phyloP scores from a whole-genome alignment of 2,888 invertebrate genomes.

The Idaea aversata region DNA sequence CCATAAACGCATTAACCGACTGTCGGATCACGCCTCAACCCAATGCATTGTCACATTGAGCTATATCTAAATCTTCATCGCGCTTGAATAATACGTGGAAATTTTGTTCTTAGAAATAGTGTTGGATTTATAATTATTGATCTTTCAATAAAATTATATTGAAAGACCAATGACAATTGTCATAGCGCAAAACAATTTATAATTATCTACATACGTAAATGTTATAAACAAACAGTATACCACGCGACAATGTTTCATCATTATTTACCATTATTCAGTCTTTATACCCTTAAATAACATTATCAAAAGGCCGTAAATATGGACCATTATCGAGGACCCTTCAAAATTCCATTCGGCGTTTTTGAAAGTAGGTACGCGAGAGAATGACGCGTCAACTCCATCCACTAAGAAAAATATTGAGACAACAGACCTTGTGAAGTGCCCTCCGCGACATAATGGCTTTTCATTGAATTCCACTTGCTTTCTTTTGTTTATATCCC shows the following conservation, averaged over 20 bases:
- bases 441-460: conserved; percentile 77
- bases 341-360: conserved; percentile 74
- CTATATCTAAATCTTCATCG: conserved; percentile 42
- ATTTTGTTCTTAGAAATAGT: neutral
- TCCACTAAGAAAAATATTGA: conserved; percentile 78
- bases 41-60: conserved; percentile 42
- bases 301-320: conserved; percentile 77
- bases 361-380: conserved; percentile 64
- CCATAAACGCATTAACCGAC: conserved; percentile 61
- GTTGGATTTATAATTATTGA: no score
- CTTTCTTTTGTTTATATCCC: conserved; percentile 79
- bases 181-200: no score
- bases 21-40: conserved; percentile 51
- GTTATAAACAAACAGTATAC: neutral
- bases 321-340: conserved; percentile 74
- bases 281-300: conserved; percentile 66
- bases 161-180: no score
- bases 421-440: conserved; percentile 69
- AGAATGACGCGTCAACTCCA: conserved; percentile 75
- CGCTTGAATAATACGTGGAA: conserved; percentile 31
- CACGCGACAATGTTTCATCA: conserved; percentile 56
- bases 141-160: no score
- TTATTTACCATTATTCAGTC: conserved; percentile 66
- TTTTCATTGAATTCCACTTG: conserved; percentile 78
- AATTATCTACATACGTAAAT: no score